A percentile compares a stretch with the other conserved stretches of the same genome.
Evolutionary conservation across 2,888 invertebrate species (phyloP).

Genomic region (Apodemia zela): DNA sequence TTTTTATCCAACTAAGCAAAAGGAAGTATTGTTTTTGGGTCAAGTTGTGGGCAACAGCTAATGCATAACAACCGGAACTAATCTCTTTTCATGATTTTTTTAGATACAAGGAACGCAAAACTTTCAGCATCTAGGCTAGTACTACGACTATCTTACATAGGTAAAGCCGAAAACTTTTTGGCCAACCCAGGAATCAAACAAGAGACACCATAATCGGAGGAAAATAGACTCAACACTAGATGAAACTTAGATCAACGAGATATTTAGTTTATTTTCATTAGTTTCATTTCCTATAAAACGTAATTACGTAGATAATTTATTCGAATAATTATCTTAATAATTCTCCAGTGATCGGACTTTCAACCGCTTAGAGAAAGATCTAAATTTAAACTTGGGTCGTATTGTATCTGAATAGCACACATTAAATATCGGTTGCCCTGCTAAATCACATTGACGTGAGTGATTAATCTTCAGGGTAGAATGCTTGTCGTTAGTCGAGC

Average conservation of each 20-base stretch:
- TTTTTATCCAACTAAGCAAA: too few species aligned
- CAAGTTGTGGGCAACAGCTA: too few species aligned
- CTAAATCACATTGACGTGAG: slow-evolving; percentile 76
- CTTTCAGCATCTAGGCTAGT: too few species aligned
- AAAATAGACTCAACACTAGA: neutral
- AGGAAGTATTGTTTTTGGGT: too few species aligned
- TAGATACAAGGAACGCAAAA: too few species aligned
- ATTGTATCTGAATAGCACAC: slow-evolving; percentile 72
- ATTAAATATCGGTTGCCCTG: slow-evolving; percentile 77
- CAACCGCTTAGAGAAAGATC: slow-evolving; percentile 57
- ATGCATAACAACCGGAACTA: too few species aligned
- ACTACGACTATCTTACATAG: too few species aligned
- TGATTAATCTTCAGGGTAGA: slow-evolving; percentile 76
- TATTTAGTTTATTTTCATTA: neutral
- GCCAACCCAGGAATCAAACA: neutral
- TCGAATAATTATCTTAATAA: slow-evolving; percentile 33
- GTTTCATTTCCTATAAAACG: neutral
- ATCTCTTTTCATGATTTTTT: too few species aligned
- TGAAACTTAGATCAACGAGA: neutral
- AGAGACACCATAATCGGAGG: neutral
- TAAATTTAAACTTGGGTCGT: slow-evolving; percentile 65
- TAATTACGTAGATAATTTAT: slow-evolving; percentile 19
- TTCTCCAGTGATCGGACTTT: slow-evolving; percentile 54
- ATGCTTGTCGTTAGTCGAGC: slow-evolving; percentile 76
- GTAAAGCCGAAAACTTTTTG: too few species aligned